phyloP scores from a whole-genome alignment of 2,113 vertebrate species.

The Macrotis lagotis region DNA sequence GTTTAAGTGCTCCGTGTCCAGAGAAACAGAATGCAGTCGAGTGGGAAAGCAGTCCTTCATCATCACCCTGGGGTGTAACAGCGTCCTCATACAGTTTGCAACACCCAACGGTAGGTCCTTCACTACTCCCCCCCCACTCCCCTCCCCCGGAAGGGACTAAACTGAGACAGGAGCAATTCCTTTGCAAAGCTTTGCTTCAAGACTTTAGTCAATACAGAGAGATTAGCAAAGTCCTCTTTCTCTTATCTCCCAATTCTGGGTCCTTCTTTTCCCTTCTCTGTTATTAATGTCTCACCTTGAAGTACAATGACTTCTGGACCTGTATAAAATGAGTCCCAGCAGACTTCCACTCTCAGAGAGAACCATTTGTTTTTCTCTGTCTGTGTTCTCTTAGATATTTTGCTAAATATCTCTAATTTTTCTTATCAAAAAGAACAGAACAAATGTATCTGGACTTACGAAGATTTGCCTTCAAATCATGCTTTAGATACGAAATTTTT shows the following conservation, averaged over 20 bases:
- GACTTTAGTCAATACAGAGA: not conserved
- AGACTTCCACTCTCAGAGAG: not conserved
- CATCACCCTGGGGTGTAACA: constrained; percentile 95
- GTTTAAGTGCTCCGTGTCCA: constrained; percentile 93
- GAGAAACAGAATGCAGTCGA: constrained; percentile 95
- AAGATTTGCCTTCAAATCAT: not conserved
- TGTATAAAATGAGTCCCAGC: too few relatives aligned
- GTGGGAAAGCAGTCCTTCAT: constrained; percentile 99
- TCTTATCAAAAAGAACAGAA: not conserved
- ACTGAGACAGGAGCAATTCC: not conserved
- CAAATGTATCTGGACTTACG: not conserved
- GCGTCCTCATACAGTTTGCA: constrained; percentile 94
- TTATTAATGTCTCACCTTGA: not conserved
- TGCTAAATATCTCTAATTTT: not conserved
- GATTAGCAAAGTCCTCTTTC: not conserved
- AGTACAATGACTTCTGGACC: not conserved
- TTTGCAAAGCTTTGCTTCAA: not conserved
- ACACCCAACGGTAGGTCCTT: constrained; percentile 88
- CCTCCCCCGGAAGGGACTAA: fast-evolving
- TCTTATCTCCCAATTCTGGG: not conserved
- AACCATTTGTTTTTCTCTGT: not conserved
- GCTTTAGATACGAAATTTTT: not conserved
- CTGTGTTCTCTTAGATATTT: not conserved
- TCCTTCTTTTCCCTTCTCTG: not conserved
- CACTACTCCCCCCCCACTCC: fast-evolving